Conservation (phyloP, 2,888 invertebrate genomes). For the Thysanoteuthis rhombus region DNA sequence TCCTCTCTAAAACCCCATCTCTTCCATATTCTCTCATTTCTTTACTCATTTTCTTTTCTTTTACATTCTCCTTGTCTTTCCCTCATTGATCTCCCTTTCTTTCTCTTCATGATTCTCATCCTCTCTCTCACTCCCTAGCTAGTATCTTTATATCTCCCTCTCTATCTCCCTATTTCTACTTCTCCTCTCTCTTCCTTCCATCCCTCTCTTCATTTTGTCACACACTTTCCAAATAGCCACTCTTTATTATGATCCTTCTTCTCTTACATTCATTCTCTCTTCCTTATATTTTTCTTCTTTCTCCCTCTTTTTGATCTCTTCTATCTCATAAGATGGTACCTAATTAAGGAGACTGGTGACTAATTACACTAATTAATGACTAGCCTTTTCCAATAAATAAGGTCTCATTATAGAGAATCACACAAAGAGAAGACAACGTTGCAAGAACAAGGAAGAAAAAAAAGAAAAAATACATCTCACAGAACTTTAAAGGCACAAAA, state of each 20-base stretch:
- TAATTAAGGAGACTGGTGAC: slow-evolving; percentile 12
- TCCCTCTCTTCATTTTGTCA: too few relatives aligned
- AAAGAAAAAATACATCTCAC: background rate
- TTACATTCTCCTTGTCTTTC: too few relatives aligned
- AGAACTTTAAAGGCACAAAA: background rate
- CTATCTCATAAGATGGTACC: background rate
- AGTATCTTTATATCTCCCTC: too few relatives aligned
- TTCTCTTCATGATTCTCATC: too few relatives aligned
- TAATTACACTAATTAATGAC: slow-evolving; percentile 12
- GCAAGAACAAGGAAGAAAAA: background rate
- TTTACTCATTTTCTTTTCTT: background rate
- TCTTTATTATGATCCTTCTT: too few relatives aligned
- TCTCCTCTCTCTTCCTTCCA: too few relatives aligned
- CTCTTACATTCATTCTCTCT: too few relatives aligned
- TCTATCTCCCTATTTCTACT: too few relatives aligned
- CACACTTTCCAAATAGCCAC: too few relatives aligned
- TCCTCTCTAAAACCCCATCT: background rate
- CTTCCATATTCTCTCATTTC: background rate
- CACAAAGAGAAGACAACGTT: background rate
- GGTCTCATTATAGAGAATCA: slow-evolving; percentile 12
- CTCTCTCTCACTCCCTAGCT: too few relatives aligned
- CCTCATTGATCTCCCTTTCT: too few relatives aligned
- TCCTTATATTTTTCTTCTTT: background rate
- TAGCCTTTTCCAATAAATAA: background rate
- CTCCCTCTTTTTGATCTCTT: background rate